These are phyloP conservation scores for Andrena flavipes DNA, from an alignment of 2,888 invertebrate genomes.

Conservation along the genomic window DNA sequence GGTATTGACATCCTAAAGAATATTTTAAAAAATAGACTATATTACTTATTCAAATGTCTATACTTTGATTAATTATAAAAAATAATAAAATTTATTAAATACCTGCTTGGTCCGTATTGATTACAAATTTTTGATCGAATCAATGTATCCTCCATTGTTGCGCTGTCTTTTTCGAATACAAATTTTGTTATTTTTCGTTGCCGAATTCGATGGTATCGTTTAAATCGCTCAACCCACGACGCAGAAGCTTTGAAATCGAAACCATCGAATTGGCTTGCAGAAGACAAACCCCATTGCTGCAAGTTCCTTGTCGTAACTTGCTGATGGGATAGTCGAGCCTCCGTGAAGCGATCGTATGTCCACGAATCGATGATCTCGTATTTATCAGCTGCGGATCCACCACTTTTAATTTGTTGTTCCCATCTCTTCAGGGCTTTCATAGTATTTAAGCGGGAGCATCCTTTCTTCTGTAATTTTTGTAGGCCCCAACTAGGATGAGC, in stretches of 20 bases:
- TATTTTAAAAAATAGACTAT: neutral
- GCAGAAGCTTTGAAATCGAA: neutral
- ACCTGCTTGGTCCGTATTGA: conserved; percentile 1
- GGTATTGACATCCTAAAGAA: too few species aligned
- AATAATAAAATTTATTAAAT: neutral
- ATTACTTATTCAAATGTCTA: neutral
- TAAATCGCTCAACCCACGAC: neutral
- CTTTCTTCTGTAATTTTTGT: too few species aligned
- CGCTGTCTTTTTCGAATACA: neutral
- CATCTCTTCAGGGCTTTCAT: neutral
- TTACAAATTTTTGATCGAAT: neutral
- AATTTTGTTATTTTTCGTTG: neutral
- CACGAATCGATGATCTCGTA: neutral
- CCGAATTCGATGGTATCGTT: neutral
- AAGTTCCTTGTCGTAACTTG: neutral
- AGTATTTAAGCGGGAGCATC: neutral
- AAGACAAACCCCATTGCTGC: neutral
- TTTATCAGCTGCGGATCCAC: neutral
- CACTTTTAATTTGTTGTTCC: neutral
- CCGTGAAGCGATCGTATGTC: neutral
- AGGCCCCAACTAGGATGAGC: too few species aligned
- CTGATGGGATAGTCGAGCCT: neutral
- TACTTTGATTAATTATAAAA: too few species aligned
- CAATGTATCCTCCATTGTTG: neutral
- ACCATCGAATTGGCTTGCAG: neutral